Evolutionary conservation across 2,797 vertebrate genomes (phyloP).

Genomic region (Prionace glauca): DNA sequence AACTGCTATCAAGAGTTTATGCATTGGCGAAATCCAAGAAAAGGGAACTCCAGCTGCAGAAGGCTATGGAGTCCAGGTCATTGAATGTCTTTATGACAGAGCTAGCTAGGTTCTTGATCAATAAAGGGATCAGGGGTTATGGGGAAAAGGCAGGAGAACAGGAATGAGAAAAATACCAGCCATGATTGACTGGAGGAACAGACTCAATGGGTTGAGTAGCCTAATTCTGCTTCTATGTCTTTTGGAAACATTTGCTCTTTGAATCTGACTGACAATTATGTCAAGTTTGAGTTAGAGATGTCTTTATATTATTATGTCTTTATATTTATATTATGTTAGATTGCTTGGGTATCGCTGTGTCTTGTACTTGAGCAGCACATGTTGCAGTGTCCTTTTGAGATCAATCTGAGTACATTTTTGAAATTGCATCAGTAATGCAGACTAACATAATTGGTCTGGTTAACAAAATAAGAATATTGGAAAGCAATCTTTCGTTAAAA

Average conservation of each 20-base stretch:
- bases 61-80: too few relatives aligned
- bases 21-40: neutral
- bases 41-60: neutral
- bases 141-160: too few relatives aligned
- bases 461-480: neutral
- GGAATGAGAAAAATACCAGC: too few relatives aligned
- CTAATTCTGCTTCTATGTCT: too few relatives aligned
- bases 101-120: too few relatives aligned
- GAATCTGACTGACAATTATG: neutral
- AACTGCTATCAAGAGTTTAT: neutral
- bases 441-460: neutral
- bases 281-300: neutral
- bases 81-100: too few relatives aligned
- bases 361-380: neutral
- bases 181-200: too few relatives aligned
- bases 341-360: neutral
- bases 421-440: neutral
- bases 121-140: too few relatives aligned
- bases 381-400: neutral
- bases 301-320: neutral
- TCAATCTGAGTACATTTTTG: neutral
- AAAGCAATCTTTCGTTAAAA: neutral
- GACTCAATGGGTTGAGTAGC: too few relatives aligned
- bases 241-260: neutral
- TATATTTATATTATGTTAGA: neutral